Percentiles rank a stretch among this genome's conserved stretches.
Evolutionary conservation across 2,113 vertebrate species (phyloP).

Genomic region (Geothlypis trichas): DNA sequence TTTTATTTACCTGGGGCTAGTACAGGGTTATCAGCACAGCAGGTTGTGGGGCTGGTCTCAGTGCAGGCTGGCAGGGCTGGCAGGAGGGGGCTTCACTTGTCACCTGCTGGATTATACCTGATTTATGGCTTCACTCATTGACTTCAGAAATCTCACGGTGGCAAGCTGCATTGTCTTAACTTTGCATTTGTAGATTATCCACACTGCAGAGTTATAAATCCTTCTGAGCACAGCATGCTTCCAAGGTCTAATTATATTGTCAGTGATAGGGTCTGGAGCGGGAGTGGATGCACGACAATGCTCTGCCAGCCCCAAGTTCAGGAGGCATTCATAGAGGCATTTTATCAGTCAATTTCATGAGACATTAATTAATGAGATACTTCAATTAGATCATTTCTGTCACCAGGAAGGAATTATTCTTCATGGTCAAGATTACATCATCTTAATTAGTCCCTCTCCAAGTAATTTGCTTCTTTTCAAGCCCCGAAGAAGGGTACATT

Average conservation of each 20-base stretch:
- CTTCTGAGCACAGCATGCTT: conserved; percentile 45
- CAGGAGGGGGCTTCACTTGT: neutral
- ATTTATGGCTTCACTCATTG: neutral
- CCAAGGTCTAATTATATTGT: conserved; percentile 64
- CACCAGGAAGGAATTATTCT: conserved; percentile 76
- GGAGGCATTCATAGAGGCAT: conserved; percentile 67
- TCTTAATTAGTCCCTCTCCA: conserved; percentile 78
- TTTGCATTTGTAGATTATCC: conserved; percentile 51
- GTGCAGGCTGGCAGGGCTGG: neutral
- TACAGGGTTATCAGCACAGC: neutral
- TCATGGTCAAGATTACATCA: conserved; percentile 79
- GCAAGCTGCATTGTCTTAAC: conserved; percentile 44
- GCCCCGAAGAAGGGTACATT: conserved; percentile 74
- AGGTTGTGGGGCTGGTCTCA: rapidly evolving
- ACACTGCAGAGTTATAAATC: conserved; percentile 62
- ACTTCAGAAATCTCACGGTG: neutral
- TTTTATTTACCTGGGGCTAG: neutral
- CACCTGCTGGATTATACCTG: neutral
- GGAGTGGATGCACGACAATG: conserved; percentile 37
- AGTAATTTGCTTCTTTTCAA: conserved; percentile 77
- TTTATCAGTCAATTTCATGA: conserved; percentile 76
- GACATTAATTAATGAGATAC: conserved; percentile 78
- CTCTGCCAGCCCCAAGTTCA: conserved; percentile 51
- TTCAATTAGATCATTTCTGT: conserved; percentile 80
- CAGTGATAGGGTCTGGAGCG: conserved; percentile 42